Conservation (phyloP, 2,113 vertebrate species). For the Uria aalge region DNA sequence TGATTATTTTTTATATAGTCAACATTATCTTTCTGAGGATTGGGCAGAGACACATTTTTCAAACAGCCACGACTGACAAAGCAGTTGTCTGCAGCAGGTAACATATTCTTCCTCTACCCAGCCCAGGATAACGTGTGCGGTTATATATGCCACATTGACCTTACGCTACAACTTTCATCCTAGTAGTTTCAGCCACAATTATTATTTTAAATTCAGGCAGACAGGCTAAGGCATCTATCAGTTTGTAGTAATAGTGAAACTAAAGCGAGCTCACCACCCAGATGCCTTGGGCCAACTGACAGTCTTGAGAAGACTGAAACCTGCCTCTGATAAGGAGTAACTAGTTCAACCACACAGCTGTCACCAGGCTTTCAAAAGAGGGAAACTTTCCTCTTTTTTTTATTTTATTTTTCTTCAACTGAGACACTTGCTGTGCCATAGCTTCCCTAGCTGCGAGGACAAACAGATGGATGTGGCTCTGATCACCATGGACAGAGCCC, state of each 20-base stretch:
- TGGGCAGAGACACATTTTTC: not conserved
- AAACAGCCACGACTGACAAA: not conserved
- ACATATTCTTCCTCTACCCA: not conserved
- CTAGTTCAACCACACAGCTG: not conserved
- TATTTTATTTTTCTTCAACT: not conserved
- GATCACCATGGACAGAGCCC: not conserved
- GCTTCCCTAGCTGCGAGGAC: not conserved
- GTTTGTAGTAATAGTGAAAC: not conserved
- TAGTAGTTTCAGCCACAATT: not conserved
- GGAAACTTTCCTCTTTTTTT: not conserved
- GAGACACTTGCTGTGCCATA: not conserved
- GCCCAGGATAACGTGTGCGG: not conserved
- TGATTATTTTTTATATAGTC: not conserved
- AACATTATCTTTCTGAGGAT: not conserved
- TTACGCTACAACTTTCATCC: not conserved
- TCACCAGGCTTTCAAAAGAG: not conserved
- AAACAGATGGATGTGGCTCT: not conserved
- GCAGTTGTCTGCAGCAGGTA: not conserved
- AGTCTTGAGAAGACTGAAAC: not conserved
- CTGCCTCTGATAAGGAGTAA: not conserved
- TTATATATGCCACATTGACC: not conserved
- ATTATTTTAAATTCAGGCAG: not conserved
- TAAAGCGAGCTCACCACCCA: rapidly evolving
- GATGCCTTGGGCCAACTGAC: not conserved
- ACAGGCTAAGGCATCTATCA: not conserved